These are phyloP conservation scores for Zaprionus camerounensis DNA, from an alignment of 1,140 invertebrate genomes.

Conservation along the genomic window DNA sequence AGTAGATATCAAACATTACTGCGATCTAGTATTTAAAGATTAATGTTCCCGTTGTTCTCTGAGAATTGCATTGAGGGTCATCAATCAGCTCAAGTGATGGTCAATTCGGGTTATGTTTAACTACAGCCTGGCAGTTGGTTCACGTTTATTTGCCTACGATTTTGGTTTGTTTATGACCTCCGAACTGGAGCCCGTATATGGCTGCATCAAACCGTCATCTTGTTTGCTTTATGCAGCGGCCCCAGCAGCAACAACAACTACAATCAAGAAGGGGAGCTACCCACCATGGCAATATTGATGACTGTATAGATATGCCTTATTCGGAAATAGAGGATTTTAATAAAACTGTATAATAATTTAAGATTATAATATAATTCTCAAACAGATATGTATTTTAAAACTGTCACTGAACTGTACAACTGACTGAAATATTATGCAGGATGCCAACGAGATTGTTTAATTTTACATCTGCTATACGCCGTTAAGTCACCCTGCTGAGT, in stretches of 20 bases:
- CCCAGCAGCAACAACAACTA: not conserved
- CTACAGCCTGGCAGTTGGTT: not conserved
- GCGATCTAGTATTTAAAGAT: not conserved
- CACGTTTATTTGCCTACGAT: constrained; percentile 32
- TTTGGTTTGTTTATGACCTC: constrained; percentile 39
- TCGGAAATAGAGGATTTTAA: not conserved
- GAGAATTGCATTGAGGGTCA: not conserved
- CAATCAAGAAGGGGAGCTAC: not conserved
- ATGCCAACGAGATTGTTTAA: too few species aligned
- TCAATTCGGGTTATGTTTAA: constrained; percentile 29
- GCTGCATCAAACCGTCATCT: constrained; percentile 1
- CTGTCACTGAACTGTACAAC: not conserved
- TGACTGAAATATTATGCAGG: too few species aligned
- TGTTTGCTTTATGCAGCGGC: constrained; percentile 20
- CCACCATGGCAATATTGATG: not conserved
- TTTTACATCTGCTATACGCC: not conserved
- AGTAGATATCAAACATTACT: too few species aligned
- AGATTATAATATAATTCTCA: too few species aligned
- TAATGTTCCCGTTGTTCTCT: not conserved
- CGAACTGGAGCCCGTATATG: constrained; percentile 14
- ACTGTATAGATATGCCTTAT: not conserved
- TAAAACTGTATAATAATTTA: too few species aligned
- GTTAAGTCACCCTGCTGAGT: not conserved
- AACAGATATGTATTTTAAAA: too few species aligned
- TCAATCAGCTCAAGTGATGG: constrained; percentile 33